Base-by-base conservation (phyloP, 2,888 invertebrate species). In the Seira musarum region DNA sequence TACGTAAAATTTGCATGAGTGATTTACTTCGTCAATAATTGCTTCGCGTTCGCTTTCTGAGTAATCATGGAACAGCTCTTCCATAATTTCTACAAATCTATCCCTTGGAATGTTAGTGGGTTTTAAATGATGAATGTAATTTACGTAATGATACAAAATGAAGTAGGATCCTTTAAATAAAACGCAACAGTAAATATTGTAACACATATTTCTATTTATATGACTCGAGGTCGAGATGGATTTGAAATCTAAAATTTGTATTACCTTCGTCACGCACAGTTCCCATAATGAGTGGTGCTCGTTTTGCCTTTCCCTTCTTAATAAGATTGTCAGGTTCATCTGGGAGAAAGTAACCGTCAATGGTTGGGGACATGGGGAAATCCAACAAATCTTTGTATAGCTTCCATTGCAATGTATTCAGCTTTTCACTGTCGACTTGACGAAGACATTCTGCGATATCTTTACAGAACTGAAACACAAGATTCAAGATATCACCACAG, bases 81-180 rank as follows among this genome's bases (percentile, higher is more conserved):
- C 80, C 83, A 83, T 75, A 88, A 88, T 64, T 87, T 87, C 66
- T 88, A 89, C 85, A 89, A 89, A 87, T 89, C 89, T 88, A 89
- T 89, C 80, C 89, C 88, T 19, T 89, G 90, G 83, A 89, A 90
- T 82, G 88, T 88, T 83, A 89, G 90, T 13, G 89, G 90, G 83
- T 89, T 90, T 84, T 89, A 89, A 80, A 89, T 85, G 53, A 88
- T 88, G 24, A 89, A 84, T 74, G 35, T 71, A 80, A 25, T 68
- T 73, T 10, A 75, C 0, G 57, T 82, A 83, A 10, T 82, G 69
- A 49, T 84, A 84, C 3, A 84, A 13, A 3, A 79, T 22, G 68
- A 84, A 84, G 67, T 72, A 84, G 0, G 81, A 74, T 40, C 84
- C 84, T 83, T 30, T 21, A 22, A 49, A 46, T 6, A 64, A 64